A percentile compares a stretch with the other conserved stretches of the same genome.
phyloP scores from a whole-genome alignment of 92 coral and sea anemone genomes.

The Epizoanthus fatuus region DNA sequence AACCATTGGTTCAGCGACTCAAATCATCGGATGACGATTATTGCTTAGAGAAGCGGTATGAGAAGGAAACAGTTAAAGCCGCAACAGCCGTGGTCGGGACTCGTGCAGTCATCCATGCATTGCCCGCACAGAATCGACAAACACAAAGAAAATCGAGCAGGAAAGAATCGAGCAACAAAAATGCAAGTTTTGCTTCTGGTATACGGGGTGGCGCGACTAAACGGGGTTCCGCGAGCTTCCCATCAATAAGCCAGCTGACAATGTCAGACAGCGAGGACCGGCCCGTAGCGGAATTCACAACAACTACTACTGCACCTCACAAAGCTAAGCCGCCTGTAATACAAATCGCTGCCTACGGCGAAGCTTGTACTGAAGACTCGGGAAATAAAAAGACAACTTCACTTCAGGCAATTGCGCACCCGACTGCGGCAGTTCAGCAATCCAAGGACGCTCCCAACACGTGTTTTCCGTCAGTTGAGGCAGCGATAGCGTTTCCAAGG shows the following conservation, averaged over 20 bases:
- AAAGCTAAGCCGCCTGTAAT: too few relatives aligned
- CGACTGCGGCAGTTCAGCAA: not conserved
- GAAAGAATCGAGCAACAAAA: not conserved
- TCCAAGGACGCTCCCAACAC: not conserved
- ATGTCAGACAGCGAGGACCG: too few relatives aligned
- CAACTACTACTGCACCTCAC: too few relatives aligned
- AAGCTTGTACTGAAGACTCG: too few relatives aligned
- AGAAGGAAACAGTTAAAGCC: slow-evolving; percentile 24
- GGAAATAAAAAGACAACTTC: not conserved
- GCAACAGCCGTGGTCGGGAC: not conserved
- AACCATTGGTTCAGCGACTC: slow-evolving; percentile 62
- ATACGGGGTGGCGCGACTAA: not conserved
- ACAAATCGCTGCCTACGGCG: too few relatives aligned
- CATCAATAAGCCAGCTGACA: too few relatives aligned
- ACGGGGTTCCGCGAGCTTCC: not conserved
- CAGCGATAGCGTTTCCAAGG: not conserved
- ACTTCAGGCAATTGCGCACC: not conserved
- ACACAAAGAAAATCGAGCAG: not conserved
- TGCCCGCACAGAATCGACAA: slow-evolving; percentile 23
- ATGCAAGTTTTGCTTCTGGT: not conserved
- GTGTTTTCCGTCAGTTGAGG: not conserved
- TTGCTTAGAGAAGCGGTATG: slow-evolving; percentile 12
- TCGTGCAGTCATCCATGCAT: not conserved
- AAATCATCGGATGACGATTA: slow-evolving; percentile 13
- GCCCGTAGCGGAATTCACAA: too few relatives aligned